A percentile compares a stretch with the other conserved stretches of the same genome.
Conservation (phyloP, 2,888 invertebrate species). For the Heliconius ismenius region DNA sequence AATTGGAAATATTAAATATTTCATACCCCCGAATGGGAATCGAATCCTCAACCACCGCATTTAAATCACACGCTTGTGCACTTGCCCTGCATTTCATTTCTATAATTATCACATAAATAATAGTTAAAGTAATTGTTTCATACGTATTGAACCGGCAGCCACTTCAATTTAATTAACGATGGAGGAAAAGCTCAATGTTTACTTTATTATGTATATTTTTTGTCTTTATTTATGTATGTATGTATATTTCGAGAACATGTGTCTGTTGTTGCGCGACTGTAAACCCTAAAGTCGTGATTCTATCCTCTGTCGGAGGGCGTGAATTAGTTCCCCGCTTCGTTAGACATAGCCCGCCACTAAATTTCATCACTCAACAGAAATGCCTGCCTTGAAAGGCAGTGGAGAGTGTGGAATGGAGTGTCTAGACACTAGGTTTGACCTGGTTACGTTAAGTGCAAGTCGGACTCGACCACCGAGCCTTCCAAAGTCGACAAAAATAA, state of each 20-base stretch:
- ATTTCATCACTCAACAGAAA: neutral
- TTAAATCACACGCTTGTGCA: too few relatives aligned
- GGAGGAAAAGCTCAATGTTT: neutral
- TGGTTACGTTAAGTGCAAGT: too few relatives aligned
- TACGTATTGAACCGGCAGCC: neutral
- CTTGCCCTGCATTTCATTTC: neutral
- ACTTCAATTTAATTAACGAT: neutral
- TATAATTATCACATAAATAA: neutral
- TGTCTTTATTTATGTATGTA: neutral
- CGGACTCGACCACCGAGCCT: too few relatives aligned
- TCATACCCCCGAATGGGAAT: too few relatives aligned
- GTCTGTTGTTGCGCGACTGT: neutral
- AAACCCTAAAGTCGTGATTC: neutral
- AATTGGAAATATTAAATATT: too few relatives aligned
- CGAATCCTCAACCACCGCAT: too few relatives aligned
- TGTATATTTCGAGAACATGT: too few relatives aligned
- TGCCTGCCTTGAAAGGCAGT: neutral
- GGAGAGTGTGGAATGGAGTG: neutral
- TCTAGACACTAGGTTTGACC: neutral
- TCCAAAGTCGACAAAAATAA: too few relatives aligned
- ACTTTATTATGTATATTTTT: neutral
- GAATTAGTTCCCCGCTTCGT: too few relatives aligned
- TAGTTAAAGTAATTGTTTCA: neutral
- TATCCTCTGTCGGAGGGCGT: neutral
- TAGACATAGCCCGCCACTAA: neutral